These are phyloP conservation scores for Lethenteron camtschaticum DNA, from an alignment of 2,113 vertebrate species.

Conservation along the genomic window DNA sequence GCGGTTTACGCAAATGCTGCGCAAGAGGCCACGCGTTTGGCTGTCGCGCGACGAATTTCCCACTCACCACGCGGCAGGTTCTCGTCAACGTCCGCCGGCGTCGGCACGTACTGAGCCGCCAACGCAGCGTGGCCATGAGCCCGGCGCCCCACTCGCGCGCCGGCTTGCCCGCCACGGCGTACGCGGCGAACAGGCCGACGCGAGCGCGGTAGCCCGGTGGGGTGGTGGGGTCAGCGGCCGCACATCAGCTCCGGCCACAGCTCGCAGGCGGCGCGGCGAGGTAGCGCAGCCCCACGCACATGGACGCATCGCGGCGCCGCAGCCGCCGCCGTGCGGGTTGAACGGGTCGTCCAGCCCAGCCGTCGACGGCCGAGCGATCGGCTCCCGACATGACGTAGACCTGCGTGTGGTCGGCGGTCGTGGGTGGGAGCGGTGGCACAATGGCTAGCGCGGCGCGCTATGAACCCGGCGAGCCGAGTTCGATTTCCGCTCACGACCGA, in stretches of 20 bases:
- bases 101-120: conserved; percentile 25
- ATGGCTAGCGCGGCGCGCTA: background rate
- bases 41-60: background rate
- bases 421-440: background rate
- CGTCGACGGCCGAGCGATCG: conserved; percentile 11
- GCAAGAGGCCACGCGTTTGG: background rate
- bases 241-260: conserved; percentile 43
- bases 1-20: background rate
- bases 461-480: background rate
- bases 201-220: conserved; percentile 39
- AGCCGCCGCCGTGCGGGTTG: conserved; percentile 22
- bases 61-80: conserved; percentile 37
- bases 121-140: conserved; percentile 25
- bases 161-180: conserved; percentile 21
- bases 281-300: conserved; percentile 45
- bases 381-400: background rate
- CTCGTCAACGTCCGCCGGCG: conserved; percentile 20
- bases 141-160: conserved; percentile 29
- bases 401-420: conserved; percentile 13
- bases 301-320: conserved; percentile 48
- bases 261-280: conserved; percentile 16
- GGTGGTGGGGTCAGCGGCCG: conserved; percentile 44
- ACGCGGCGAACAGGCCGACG: conserved; percentile 35
- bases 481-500: background rate
- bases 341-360: conserved; percentile 27